Base-by-base conservation (phyloP, 2,888 invertebrate genomes). In the Pharmacophagus antenor region DNA sequence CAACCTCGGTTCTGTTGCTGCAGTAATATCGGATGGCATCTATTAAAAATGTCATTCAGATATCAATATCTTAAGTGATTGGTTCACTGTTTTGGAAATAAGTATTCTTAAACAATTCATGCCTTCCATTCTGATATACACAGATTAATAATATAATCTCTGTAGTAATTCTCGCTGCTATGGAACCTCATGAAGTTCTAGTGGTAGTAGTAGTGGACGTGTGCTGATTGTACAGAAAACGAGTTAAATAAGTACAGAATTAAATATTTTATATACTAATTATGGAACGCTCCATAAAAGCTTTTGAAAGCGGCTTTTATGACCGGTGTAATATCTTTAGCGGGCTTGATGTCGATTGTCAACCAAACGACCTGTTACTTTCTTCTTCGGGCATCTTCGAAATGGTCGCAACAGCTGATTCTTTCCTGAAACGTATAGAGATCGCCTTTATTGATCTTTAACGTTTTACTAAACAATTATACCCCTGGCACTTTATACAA, bases 301-400 rank as follows among this genome's bases (percentile, higher is more conserved):
- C 31, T 31, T 31, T 31, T 31, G 31, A 31, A 31, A 31, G 50
- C 52, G 3, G 31, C 23, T 22, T 37, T 44, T 3, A 58, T 18
- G 2, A n/a, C 3, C 48, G 52, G 23, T 2, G 77, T 76, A n/a
- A 77, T 73, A 44, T 77, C 63, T 47, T 65, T 59, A 0, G 18
- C 73, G 37, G 75, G 70, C 23, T 67, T 69, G 51, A 76, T 61
- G 0, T 62, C 12, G 12, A n/a, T 7, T 1, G 74, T 63, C 7
- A 72, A 42, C 77, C 77, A 77, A 25, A 70, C 2, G 75, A 67
- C 1, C 73, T 76, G 2, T 70, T 67, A 5, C 58, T 21, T 0
- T 73, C 78, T 51, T 62, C 63, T 41, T 65, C 66, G 55, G 67
- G 67, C 68, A 76, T 72, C 4, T 69, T 31, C 5, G 68, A 44